Evolutionary conservation across 2,113 vertebrate genomes (phyloP).

Genomic region (Gorilla gorilla): DNA sequence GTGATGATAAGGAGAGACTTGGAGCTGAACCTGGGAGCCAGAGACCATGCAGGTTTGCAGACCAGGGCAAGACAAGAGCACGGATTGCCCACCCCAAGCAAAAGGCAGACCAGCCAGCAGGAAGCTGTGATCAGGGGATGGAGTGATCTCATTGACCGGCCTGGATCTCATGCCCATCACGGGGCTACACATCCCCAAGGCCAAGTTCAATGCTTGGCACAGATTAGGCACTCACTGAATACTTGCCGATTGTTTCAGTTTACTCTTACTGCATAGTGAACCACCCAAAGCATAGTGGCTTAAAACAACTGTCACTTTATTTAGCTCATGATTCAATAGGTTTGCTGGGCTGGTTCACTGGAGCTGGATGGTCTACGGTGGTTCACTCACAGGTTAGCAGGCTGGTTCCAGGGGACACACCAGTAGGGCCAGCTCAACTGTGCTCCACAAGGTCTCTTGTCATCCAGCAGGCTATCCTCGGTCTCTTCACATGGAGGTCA

Average conservation of each 20-base stretch:
- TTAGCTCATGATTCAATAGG: neutral
- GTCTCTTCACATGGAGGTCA: too few species aligned
- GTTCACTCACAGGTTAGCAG: too few species aligned
- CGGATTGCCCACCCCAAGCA: neutral
- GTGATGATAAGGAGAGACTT: neutral
- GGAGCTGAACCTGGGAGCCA: neutral
- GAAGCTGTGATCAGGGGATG: neutral
- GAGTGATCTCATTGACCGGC: neutral
- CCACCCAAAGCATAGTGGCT: neutral
- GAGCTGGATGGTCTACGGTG: neutral
- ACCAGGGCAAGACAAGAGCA: neutral
- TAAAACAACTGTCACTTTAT: neutral
- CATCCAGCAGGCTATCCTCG: neutral
- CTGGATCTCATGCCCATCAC: neutral
- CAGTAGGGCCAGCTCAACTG: neutral
- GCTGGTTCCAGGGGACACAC: neutral
- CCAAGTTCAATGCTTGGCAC: neutral
- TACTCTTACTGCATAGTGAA: neutral
- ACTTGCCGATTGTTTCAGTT: neutral
- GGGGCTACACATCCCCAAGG: neutral
- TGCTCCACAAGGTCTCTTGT: rapidly evolving
- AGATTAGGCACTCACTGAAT: too few species aligned
- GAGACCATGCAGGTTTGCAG: neutral
- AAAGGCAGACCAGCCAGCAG: neutral
- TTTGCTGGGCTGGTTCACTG: neutral